These are phyloP conservation scores for Semaprochilodus insignis DNA, from an alignment of 2,797 vertebrate species.

Conservation along the genomic window DNA sequence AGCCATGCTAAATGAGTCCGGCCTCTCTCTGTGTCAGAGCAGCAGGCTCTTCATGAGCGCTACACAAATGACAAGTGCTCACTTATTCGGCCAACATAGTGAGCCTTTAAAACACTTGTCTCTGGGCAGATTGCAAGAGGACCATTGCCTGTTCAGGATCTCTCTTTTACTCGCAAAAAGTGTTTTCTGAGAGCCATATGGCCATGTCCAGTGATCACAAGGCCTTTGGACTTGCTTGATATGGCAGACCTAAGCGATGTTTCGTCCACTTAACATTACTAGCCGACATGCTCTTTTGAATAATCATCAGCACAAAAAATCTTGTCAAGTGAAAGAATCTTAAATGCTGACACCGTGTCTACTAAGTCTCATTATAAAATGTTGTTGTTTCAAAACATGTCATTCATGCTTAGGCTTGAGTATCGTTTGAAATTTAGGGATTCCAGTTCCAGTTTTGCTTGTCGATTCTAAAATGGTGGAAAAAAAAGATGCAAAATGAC, in stretches of 20 bases:
- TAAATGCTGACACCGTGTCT: too few species aligned
- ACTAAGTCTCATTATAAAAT: not conserved
- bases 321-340: not conserved
- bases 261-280: not conserved
- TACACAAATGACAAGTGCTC: conserved; percentile 8
- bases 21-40: conserved; percentile 31
- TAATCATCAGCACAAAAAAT: not conserved
- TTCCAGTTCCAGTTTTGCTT: too few species aligned
- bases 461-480: too few species aligned
- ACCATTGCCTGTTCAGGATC: not conserved
- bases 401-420: too few species aligned
- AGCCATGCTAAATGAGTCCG: conserved; percentile 46
- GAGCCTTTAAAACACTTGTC: conserved; percentile 17
- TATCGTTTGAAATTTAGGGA: too few species aligned
- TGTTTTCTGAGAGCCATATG: conserved; percentile 5
- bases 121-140: conserved; percentile 8
- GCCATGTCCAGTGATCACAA: not conserved
- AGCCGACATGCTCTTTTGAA: not conserved
- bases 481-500: too few species aligned
- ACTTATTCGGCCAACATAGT: not conserved
- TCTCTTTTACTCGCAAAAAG: not conserved
- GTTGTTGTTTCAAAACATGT: too few species aligned
- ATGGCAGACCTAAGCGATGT: not conserved
- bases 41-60: conserved; percentile 13
- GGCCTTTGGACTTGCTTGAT: not conserved